Percentiles rank a stretch among this genome's conserved stretches.
These are phyloP conservation scores for Urophycis tenuis DNA, from an alignment of 2,797 vertebrate species.

Conservation along the genomic window DNA sequence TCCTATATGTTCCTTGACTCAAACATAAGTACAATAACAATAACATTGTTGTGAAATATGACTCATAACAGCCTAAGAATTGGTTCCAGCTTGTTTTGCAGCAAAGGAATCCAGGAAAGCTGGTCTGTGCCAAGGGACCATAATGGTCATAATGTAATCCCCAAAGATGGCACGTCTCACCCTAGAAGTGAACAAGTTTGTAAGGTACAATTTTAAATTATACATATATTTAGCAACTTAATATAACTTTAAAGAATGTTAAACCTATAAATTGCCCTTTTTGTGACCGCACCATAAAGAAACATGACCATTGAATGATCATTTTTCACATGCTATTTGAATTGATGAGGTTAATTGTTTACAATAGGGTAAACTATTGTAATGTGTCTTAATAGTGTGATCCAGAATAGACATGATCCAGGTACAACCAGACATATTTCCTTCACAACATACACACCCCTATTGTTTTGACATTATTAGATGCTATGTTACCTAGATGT, in stretches of 20 bases:
- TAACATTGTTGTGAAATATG: neutral
- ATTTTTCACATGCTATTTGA: neutral
- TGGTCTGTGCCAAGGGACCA: constrained; percentile 67
- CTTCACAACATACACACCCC: no score
- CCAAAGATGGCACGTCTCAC: constrained; percentile 47
- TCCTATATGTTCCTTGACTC: neutral
- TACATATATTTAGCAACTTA: neutral
- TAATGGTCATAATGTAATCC: constrained; percentile 40
- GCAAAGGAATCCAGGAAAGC: constrained; percentile 63
- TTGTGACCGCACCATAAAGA: neutral
- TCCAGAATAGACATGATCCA: no score
- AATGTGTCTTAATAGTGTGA: no score
- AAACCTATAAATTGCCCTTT: neutral
- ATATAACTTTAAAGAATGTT: neutral
- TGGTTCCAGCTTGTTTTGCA: constrained; percentile 65
- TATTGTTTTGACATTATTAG: neutral
- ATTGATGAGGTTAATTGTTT: neutral
- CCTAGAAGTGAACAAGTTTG: constrained; percentile 50
- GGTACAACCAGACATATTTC: no score
- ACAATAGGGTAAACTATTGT: neutral
- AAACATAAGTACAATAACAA: no score
- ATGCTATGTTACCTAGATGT: neutral
- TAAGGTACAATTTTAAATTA: constrained; percentile 54
- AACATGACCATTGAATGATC: neutral
- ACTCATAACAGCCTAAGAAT: constrained; percentile 13